Base-by-base conservation (phyloP, 1,140 invertebrate species). In the Aleiodes sp. region DNA sequence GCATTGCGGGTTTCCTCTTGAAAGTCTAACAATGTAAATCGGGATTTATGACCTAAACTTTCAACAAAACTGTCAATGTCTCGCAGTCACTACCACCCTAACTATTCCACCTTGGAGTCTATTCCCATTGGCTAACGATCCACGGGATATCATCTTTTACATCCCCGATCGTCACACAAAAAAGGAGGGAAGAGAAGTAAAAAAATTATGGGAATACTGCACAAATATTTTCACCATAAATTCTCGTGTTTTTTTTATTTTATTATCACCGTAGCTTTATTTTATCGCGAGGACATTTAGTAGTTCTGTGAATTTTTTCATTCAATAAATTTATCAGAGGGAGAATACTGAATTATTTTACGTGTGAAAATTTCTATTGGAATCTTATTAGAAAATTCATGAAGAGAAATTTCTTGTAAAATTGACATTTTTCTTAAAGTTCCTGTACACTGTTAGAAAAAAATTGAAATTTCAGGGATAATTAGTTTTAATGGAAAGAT, bases 61-160 rank as follows among this genome's bases (percentile, higher is more conserved):
- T 86, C 84, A 86, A 84, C 84, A 82, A 81, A 85, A 84, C 78
- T 80, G 79, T 86, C 84, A 85, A 85, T 85, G 80, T n/a, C n/a
- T n/a, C n/a, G n/a, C n/a, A n/a, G n/a, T n/a, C n/a, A n/a, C 72
- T 57, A 37, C 70, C 72, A 77, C 71, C 76, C 71, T 73, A 74
- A 69, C 74, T 24, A 73, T 68, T n/a, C 70, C 68, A 68, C 35
- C 33, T 60, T 26, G 14, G 19, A 62, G 4, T 39, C 33, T 39
- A 33, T 24, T 33, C 31, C 31, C 57, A 33, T 16, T 24, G 33
- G n/a, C 14, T 39, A 39, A 19, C 46, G 14, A 46, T 46, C 41
- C 41, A 52, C 19, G 46, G 46, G 46, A 16, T 52, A 52, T 52
- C 46, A 24, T 52, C 16, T 52, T 52, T 24, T 52, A 6, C 19